Conservation (phyloP, 2,113 vertebrate genomes). For the Suricata suricatta region DNA sequence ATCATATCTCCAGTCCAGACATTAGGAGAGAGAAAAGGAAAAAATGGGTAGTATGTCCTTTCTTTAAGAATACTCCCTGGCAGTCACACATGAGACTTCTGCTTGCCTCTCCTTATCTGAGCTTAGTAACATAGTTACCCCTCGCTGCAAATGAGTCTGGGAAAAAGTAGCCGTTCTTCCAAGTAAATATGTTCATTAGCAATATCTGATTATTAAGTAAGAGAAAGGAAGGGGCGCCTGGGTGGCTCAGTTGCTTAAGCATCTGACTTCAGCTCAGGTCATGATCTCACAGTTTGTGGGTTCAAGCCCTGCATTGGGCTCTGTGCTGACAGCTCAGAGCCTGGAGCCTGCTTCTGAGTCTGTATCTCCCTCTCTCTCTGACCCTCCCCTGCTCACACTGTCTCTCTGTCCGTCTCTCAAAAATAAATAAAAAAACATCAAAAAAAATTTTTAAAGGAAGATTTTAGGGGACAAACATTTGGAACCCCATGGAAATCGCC, state of each 20-base stretch:
- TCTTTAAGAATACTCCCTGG: neutral
- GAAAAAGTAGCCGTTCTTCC: neutral
- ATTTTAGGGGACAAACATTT: neutral
- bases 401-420: too few species aligned
- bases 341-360: too few species aligned
- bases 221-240: neutral
- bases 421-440: too few species aligned
- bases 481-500: conserved; percentile 43
- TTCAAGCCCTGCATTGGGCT: too few species aligned
- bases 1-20: too few species aligned
- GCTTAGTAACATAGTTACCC: neutral
- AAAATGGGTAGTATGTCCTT: neutral
- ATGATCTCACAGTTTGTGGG: too few species aligned
- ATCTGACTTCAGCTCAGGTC: too few species aligned
- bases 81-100: neutral
- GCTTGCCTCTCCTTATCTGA: neutral
- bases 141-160: neutral
- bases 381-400: too few species aligned
- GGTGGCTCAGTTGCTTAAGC: too few species aligned
- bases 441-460: neutral
- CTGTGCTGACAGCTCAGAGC: too few species aligned
- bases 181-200: neutral
- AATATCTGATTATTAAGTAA: neutral
- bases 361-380: too few species aligned
- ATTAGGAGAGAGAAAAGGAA: neutral